A percentile compares a stretch with the other conserved stretches of the same genome.
phyloP scores from a whole-genome alignment of 2,797 vertebrate species.

The Acanthurus leucopareius region DNA sequence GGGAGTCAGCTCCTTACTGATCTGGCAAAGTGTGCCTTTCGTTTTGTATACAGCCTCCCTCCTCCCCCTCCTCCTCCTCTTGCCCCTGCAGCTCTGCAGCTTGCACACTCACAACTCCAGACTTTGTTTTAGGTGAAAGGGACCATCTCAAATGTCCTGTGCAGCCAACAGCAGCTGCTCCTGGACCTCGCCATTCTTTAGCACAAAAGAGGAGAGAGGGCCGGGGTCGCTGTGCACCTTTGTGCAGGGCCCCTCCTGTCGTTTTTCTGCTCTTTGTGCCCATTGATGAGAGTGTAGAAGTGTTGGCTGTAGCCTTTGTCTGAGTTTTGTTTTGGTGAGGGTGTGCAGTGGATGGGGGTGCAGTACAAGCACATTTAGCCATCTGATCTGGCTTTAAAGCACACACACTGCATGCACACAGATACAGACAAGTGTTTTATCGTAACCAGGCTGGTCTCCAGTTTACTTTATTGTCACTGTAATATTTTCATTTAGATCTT shows the following conservation, averaged over 20 bases:
- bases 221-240: conserved; percentile 73
- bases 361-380: conserved; percentile 56
- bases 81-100: conserved; percentile 45
- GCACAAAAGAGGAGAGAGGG: conserved; percentile 75
- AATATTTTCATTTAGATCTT: not conserved
- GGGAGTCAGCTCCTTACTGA: conserved; percentile 65
- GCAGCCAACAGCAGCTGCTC: conserved; percentile 85
- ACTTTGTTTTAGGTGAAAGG: conserved; percentile 84
- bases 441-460: not conserved
- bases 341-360: conserved; percentile 23
- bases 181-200: conserved; percentile 76
- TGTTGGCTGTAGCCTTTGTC: conserved; percentile 81
- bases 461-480: not conserved
- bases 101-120: conserved; percentile 73
- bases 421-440: conserved; percentile 10
- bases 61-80: not conserved
- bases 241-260: conserved; percentile 69
- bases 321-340: conserved; percentile 68
- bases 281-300: conserved; percentile 75
- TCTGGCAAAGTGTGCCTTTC: conserved; percentile 84
- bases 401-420: not conserved
- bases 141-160: conserved; percentile 81
- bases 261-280: conserved; percentile 69
- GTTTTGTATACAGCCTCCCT: conserved; percentile 71
- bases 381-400: conserved; percentile 72